Evolutionary conservation across 2,113 vertebrate species (phyloP).

Genomic region (Plestiodon gilberti): DNA sequence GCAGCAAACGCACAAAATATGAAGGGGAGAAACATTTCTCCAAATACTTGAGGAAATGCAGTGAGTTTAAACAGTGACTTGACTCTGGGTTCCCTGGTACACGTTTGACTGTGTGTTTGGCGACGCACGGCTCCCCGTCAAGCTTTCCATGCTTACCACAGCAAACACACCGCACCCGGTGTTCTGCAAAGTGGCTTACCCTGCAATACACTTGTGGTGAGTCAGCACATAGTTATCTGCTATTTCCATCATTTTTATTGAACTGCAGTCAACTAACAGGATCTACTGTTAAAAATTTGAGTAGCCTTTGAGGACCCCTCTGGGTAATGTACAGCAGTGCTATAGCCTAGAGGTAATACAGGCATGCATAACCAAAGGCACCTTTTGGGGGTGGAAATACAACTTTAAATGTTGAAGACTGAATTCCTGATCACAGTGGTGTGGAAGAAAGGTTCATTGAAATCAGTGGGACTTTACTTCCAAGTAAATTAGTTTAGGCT

Average conservation of each 20-base stretch:
- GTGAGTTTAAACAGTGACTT: too few species aligned
- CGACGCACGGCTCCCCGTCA: background rate
- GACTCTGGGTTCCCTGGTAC: background rate
- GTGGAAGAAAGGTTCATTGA: background rate
- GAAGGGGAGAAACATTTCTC: background rate
- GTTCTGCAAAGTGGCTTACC: background rate
- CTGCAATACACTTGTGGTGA: background rate
- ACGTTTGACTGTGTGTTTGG: background rate
- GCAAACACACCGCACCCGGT: background rate
- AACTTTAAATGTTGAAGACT: background rate
- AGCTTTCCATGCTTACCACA: background rate
- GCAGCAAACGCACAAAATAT: too few species aligned
- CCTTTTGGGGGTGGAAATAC: background rate
- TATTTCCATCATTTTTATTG: slow-evolving; percentile 12
- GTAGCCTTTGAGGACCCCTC: slow-evolving; percentile 13
- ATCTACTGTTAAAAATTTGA: slow-evolving; percentile 7
- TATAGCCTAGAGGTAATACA: slow-evolving; percentile 1
- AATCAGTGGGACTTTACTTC: background rate
- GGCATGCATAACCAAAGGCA: background rate
- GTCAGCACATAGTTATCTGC: background rate
- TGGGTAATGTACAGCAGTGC: background rate
- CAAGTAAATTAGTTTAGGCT: background rate
- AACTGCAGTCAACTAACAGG: background rate
- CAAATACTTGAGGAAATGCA: background rate
- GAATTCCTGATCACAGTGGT: background rate